Percentiles rank a stretch among this genome's conserved stretches.
These are phyloP conservation scores for Haplotaxodon microlepis DNA, from an alignment of 2,113 vertebrate species.

Conservation along the genomic window DNA sequence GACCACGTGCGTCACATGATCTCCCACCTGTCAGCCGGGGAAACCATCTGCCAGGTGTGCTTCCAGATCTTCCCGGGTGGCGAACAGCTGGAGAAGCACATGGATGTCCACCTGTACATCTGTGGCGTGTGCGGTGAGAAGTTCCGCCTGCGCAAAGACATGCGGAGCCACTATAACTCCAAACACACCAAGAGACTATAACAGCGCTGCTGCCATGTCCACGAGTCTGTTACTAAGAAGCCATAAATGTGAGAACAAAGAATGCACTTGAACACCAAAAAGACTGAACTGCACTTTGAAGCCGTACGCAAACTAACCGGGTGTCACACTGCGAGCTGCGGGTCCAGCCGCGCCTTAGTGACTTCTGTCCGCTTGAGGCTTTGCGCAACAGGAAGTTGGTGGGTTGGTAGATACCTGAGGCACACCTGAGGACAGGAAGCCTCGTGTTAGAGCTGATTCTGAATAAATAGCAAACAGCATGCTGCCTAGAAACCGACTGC, in stretches of 20 bases:
- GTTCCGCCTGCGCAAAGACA: conserved; percentile 97
- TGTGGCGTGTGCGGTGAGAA: conserved; percentile 97
- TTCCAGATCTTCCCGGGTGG: conserved; percentile 96
- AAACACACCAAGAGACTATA: conserved; percentile 90
- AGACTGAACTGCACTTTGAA: conserved; percentile 65
- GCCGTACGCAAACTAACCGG: conserved; percentile 32
- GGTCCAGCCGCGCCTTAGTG: neutral
- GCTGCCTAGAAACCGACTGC: neutral
- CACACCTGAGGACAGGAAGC: neutral
- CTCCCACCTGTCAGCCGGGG: conserved; percentile 91
- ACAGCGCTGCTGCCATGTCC: neutral
- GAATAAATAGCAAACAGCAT: neutral
- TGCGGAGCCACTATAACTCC: conserved; percentile 96
- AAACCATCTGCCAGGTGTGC: conserved; percentile 99
- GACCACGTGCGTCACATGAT: conserved; percentile 99
- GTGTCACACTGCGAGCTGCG: neutral
- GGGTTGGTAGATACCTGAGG: neutral
- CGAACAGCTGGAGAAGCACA: conserved; percentile 93
- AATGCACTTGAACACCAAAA: conserved; percentile 68
- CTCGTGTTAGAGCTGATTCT: neutral
- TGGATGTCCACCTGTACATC: conserved; percentile 97
- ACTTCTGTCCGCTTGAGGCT: neutral
- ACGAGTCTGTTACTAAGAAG: conserved; percentile 28
- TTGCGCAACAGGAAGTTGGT: neutral
- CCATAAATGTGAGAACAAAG: conserved; percentile 73